Base-by-base conservation (phyloP, 2,888 invertebrate species). In the Plebejus argus region DNA sequence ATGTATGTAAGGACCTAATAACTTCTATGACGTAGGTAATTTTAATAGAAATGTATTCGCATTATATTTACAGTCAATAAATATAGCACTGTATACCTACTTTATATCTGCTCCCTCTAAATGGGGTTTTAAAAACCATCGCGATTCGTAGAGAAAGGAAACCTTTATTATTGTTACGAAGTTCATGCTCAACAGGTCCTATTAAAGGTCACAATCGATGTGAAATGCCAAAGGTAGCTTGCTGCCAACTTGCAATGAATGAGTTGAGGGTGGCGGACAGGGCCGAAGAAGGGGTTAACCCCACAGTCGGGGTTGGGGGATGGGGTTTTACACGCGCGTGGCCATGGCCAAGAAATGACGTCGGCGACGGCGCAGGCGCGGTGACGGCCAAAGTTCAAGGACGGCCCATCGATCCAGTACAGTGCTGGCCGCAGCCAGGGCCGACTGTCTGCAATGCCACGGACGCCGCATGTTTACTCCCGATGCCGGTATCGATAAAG, bases 321-420 rank as follows among this genome's bases (percentile, higher is more conserved):
- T 80, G 83, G 84, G 84, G 84, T 79, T 79, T 75, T 88, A 87
- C 88, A 88, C 86, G 89, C 87, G 88, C 87, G 89, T 88, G 91
- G 90, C 90, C 92, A 91, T 88, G 93, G 92, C 85, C 91, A 88
- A 88, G 86, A 83, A 79, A 87, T 93, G 93, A 93, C 93, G 91
- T 92, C 85, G 83, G 89, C 86, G 86, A 87, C 86, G 86, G 88
- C 91, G 86, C 90, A 89, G 91, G 92, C 89, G 86, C 81, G 86
- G 80, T 80, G 77, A 79, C 79, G 81, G 83, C 80, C 81, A 85
- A 84, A 88, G 93, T 92, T 94, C 93, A 94, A 92, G 93, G 93
- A 89, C 90, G 86, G 78, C 45, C 76, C 85, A 93, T 93, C 91
- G 93, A 94, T 92, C 88, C 85, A 90, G 89, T 89, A 85, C 84